Evolutionary conservation across 2,113 vertebrate species (phyloP).

Genomic region (Cebidichthys violaceus): DNA sequence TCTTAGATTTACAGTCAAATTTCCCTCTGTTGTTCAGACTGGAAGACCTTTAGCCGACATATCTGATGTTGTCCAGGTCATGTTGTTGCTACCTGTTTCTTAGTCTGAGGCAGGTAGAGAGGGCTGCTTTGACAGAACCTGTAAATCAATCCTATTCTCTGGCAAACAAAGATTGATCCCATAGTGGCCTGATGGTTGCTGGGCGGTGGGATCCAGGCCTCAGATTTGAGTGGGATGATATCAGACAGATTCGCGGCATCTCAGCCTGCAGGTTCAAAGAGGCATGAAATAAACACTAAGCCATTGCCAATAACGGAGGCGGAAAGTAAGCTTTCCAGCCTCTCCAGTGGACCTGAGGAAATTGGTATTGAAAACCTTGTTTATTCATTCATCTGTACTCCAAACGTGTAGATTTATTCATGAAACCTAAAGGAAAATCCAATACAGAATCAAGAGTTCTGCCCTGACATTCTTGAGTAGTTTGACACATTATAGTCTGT

Average conservation of each 20-base stretch:
- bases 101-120: constrained; percentile 76
- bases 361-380: constrained; percentile 69
- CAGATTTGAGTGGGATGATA: constrained; percentile 83
- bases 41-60: constrained; percentile 44
- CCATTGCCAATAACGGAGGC: constrained; percentile 72
- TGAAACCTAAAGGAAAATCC: constrained; percentile 60
- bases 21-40: constrained; percentile 36
- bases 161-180: constrained; percentile 85
- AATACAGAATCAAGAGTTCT: constrained; percentile 59
- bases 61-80: constrained; percentile 72
- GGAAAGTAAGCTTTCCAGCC: constrained; percentile 52
- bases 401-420: constrained; percentile 60
- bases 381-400: constrained; percentile 65
- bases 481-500: constrained; percentile 16
- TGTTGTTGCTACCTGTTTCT: constrained; percentile 76
- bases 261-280: constrained; percentile 81
- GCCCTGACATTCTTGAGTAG: constrained; percentile 33
- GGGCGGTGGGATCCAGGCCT: constrained; percentile 74
- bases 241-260: constrained; percentile 79
- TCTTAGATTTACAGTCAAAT: constrained; percentile 49
- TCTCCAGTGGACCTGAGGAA: constrained; percentile 60
- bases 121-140: constrained; percentile 83
- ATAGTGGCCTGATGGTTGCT: constrained; percentile 74
- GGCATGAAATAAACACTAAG: constrained; percentile 83
- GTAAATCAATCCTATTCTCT: constrained; percentile 84